Evolutionary conservation across 2,888 invertebrate genomes (phyloP).

Genomic region (Gasteruption jaculator): DNA sequence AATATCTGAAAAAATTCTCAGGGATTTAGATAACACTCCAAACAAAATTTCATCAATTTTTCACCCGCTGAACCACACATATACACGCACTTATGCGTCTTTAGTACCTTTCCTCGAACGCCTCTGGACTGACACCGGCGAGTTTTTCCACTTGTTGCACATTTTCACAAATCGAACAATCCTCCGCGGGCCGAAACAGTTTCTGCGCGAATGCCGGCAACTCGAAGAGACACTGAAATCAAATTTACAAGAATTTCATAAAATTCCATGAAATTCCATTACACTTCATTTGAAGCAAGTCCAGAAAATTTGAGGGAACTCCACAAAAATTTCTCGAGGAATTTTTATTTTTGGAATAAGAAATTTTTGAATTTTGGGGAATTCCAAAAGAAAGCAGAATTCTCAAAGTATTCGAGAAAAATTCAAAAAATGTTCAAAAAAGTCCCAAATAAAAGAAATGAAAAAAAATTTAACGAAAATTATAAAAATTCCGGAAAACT

Average conservation of each 20-base stretch:
- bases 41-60: background rate
- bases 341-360: background rate
- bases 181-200: constrained; percentile 72
- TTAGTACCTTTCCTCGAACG: constrained; percentile 69
- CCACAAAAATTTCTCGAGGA: constrained; percentile 1
- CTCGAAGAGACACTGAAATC: constrained; percentile 38
- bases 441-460: too few species aligned
- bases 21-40: too few species aligned
- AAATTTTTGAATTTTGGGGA: too few species aligned
- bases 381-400: too few species aligned
- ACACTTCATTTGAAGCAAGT: too few species aligned
- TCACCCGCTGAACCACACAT: too few species aligned
- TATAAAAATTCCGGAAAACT: constrained; percentile 1
- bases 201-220: constrained; percentile 36
- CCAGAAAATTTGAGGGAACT: background rate
- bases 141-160: constrained; percentile 64
- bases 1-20: too few species aligned
- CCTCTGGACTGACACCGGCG: constrained; percentile 60
- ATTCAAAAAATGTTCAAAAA: too few species aligned
- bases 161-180: constrained; percentile 72
- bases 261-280: background rate
- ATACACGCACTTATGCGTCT: too few species aligned
- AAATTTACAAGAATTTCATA: background rate
- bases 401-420: too few species aligned
- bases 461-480: constrained; percentile 3